phyloP scores from a whole-genome alignment of 1,140 invertebrate species.

The Leptonema lineaticorne region DNA sequence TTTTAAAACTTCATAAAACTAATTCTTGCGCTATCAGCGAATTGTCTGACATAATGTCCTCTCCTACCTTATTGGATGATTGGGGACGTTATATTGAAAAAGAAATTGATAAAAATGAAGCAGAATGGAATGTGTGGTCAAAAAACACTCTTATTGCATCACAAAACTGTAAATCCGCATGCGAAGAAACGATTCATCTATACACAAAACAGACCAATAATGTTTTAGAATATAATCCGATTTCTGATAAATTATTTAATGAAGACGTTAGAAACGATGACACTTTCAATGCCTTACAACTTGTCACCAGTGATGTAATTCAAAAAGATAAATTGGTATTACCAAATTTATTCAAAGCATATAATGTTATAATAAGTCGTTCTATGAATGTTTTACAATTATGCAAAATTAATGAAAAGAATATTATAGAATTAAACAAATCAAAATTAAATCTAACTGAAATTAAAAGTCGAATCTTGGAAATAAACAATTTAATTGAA shows the following conservation, averaged over 20 bases:
- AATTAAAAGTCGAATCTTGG: not conserved
- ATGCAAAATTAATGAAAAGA: not conserved
- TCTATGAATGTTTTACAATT: not conserved
- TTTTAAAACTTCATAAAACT: not conserved
- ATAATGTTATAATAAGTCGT: not conserved
- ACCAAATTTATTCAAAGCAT: constrained; percentile 34
- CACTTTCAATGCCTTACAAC: not conserved
- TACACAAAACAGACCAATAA: constrained; percentile 26
- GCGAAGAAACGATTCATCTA: constrained; percentile 26
- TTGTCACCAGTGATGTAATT: constrained; percentile 18
- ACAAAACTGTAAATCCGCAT: constrained; percentile 24
- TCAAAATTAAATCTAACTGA: not conserved
- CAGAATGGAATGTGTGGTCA: constrained; percentile 12
- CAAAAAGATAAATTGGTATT: constrained; percentile 33
- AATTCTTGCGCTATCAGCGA: constrained; percentile 4
- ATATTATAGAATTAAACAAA: not conserved
- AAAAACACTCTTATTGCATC: not conserved
- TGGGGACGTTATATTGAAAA: constrained; percentile 29
- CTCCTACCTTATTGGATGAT: constrained; percentile 12
- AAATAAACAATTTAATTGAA: not conserved
- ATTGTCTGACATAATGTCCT: constrained; percentile 23
- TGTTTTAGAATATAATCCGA: constrained; percentile 26
- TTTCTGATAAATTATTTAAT: constrained; percentile 7
- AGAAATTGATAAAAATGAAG: constrained; percentile 15
- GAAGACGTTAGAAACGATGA: not conserved